phyloP scores from a whole-genome alignment of 2,888 invertebrate genomes.

The Theretra japonica region DNA sequence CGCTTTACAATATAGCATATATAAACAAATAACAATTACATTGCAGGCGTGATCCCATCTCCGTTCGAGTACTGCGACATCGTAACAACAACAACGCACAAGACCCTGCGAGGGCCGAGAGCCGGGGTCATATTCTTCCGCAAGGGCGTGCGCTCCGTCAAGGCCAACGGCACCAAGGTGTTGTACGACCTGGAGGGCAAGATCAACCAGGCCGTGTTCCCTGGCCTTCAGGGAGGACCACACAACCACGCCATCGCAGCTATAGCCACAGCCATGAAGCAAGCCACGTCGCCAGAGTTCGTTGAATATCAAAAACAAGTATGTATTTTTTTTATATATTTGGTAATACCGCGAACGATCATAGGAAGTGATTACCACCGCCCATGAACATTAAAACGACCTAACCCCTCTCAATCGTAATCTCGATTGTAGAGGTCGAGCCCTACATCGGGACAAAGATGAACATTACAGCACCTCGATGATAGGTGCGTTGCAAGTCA shows the following conservation, averaged over 20 bases:
- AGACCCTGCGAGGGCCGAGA: slow-evolving; percentile 94
- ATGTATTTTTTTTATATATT: slow-evolving; percentile 21
- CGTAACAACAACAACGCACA: slow-evolving; percentile 98
- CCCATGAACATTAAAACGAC: too few species aligned
- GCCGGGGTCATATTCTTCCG: slow-evolving; percentile 97
- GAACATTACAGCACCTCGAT: too few species aligned
- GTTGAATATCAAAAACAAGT: slow-evolving; percentile 93
- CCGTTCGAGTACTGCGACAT: slow-evolving; percentile 96
- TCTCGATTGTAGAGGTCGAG: too few species aligned
- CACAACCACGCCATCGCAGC: slow-evolving; percentile 98
- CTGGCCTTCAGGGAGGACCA: slow-evolving; percentile 98
- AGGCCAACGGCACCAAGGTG: slow-evolving; percentile 91
- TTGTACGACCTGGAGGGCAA: slow-evolving; percentile 94
- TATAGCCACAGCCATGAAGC: slow-evolving; percentile 97
- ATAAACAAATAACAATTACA: too few species aligned
- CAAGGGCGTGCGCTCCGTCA: slow-evolving; percentile 92
- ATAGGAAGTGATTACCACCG: too few species aligned
- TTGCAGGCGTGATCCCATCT: slow-evolving; percentile 89
- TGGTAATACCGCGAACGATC: too few species aligned
- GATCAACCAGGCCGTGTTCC: slow-evolving; percentile 96
- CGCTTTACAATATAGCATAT: too few species aligned
- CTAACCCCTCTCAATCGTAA: too few species aligned
- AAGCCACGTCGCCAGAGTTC: slow-evolving; percentile 92
- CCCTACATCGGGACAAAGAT: too few species aligned
- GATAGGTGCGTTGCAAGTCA: too few species aligned